Evolutionary conservation across 2,888 invertebrate genomes (phyloP), one percentile per base, ranked within the genome.

Genomic region (Megamerina dolium): DNA sequence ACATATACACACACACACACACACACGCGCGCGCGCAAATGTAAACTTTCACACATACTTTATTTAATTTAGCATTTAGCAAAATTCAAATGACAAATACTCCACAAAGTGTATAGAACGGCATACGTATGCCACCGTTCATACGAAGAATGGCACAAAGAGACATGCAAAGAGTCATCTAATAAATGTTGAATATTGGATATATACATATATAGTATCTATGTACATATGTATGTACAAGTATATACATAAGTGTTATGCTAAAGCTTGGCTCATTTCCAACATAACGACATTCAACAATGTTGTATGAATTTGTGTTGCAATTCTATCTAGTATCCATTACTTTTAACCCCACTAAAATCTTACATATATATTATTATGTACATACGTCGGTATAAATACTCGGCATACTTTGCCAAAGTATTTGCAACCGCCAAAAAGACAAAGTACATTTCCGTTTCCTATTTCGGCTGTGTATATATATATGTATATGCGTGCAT

Each of bases 61-160:
- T 62, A 61, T 61, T 61, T 60, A 61, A 61, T 61, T 59, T 61
- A 55, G 55, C 61, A 61, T 61, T 60, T 60, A 60, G 59, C 60
- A 55, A 43, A 61, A 61, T 23, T 59, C 52, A 58, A 58, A 60
- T 59, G 61, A 61, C 60, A 62, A 61, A 62, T 61, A 61, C 59
- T 60, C 56, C 55, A 57, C 55, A 54, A 53, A 56, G 42, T 29
- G 37, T 19, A 40, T 23, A 10, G 8, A 10, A 23, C 23, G 10
- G 10, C 23, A 10, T 10, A 23, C 6, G 10, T 23, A 10, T 10
- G 23, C 23, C 23, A 8, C 23, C 6, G 10, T 8, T 10, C 10
- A 23, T 23, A 10, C 23, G 10, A 10, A 6, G 23, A 23, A 23
- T 8, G 6, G 23, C 23, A 23, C 23, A 23, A 6, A 8, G 23